Evolutionary conservation across 2,113 vertebrate genomes (phyloP).

Genomic region (Mesoclemmys tuberculata): DNA sequence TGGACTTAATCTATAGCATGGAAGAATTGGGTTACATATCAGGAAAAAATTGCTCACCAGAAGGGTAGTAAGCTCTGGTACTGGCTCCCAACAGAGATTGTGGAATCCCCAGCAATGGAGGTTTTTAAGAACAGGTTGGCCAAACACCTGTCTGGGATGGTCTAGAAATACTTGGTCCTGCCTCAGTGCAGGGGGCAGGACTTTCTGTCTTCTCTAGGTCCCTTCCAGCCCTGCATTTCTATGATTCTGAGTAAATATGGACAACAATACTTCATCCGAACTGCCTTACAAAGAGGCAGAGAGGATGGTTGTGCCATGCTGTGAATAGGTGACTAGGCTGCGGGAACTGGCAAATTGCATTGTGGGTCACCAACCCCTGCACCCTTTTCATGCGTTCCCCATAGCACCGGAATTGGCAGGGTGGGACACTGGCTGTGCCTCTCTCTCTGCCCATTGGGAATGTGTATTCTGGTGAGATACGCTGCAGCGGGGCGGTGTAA

Average conservation of each 20-base stretch:
- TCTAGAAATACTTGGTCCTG: not conserved
- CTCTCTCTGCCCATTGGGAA: not conserved
- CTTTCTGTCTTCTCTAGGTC: not conserved
- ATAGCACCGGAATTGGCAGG: not conserved
- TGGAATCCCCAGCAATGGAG: not conserved
- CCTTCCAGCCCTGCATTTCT: not conserved
- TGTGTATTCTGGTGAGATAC: not conserved
- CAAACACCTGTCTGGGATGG: not conserved
- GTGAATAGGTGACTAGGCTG: not conserved
- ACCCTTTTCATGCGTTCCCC: not conserved
- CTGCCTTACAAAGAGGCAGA: not conserved
- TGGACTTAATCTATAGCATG: not conserved
- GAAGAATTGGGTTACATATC: not conserved
- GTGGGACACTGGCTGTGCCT: not conserved
- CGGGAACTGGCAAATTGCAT: not conserved
- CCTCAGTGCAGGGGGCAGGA: not conserved
- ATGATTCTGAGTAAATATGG: not conserved
- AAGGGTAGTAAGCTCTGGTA: not conserved
- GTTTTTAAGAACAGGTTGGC: not conserved
- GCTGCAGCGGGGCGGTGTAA: too few species aligned
- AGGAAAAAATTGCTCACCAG: not conserved
- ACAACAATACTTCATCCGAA: not conserved
- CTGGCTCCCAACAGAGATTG: not conserved
- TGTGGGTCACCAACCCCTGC: not conserved
- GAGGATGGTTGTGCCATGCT: not conserved